Base-by-base conservation (phyloP, 2,113 vertebrate species). In the Chaenogobius annularis region DNA sequence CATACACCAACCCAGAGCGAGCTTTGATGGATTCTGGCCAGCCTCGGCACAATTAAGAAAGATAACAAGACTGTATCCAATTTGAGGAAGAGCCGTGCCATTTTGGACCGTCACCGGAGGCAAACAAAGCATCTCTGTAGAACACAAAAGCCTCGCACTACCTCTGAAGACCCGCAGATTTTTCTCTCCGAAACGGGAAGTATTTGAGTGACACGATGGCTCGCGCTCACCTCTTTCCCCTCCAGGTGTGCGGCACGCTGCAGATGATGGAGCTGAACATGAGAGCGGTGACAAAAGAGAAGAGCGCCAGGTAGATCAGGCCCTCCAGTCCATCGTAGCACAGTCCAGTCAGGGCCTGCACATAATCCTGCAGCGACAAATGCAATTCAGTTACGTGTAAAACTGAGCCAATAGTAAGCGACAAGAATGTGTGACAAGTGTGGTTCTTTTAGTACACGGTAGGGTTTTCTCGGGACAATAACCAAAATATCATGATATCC, bases 191-290 rank as follows among this genome's bases (percentile, higher is more conserved):
- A 37, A 26, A 58, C 35, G 77, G 62, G 22, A 69, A 12, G 47
- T 50, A 65, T 62, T 59, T 43, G 22, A 58, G 31, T 48, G 70
- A 68, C 31, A 17, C 2, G 67, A 54, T 46, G n/a, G 10, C 26
- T 59, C 1, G 19, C 2, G 50, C 86, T 90, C 87, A 98, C 97
- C 96, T 95, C 84, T 96, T 98, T 9, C 92, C 91, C 63, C 96
- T 94, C 98, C 98, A 99, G 69, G 97, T 98, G 84, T 99, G 97
- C 0, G 98, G 98, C 64, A 98, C 89, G 0, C 96, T 98, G 94
- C 98, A 99, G 74, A 99, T 89, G 10, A 99, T 94, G 9, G 96
- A 97, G 91, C 94, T 99, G 95, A 99, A 97, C 97, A 99, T 98
- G 82, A 99, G 96, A 2, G 97, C 97, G 0, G 98, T 99, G 91